Evolutionary conservation across 92 coral and sea anemone genomes (phyloP).

Genomic region (Porites rus): DNA sequence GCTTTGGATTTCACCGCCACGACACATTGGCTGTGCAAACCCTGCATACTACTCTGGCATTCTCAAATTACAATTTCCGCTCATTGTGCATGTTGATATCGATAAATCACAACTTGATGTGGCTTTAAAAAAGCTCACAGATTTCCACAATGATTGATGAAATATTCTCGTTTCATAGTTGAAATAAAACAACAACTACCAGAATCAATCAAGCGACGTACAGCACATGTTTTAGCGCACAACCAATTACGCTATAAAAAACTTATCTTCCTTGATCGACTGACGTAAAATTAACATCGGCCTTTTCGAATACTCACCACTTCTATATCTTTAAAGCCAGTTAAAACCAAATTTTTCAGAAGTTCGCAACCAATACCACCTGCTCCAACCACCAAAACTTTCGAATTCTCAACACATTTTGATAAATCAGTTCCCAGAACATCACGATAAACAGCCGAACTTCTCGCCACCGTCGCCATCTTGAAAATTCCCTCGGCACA

Average conservation of each 20-base stretch:
- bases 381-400: conserved; percentile 95
- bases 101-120: too few relatives aligned
- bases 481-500: conserved; percentile 11
- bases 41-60: not conserved
- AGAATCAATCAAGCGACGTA: not conserved
- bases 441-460: conserved; percentile 60
- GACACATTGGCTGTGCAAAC: not conserved
- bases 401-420: conserved; percentile 70
- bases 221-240: not conserved
- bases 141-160: not conserved
- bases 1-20: not conserved
- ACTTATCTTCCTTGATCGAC: not conserved
- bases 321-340: conserved; percentile 96
- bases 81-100: too few relatives aligned
- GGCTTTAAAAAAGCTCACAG: too few relatives aligned
- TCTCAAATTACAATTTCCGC: too few relatives aligned
- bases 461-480: conserved; percentile 79
- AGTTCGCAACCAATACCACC: conserved; percentile 99
- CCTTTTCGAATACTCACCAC: conserved; percentile 63
- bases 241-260: not conserved
- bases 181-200: not conserved
- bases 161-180: not conserved
- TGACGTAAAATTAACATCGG: not conserved
- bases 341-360: conserved; percentile 90
- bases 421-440: conserved; percentile 83